These are phyloP conservation scores for Hycleus cichorii DNA, from an alignment of 1,140 invertebrate species.

Conservation along the genomic window DNA sequence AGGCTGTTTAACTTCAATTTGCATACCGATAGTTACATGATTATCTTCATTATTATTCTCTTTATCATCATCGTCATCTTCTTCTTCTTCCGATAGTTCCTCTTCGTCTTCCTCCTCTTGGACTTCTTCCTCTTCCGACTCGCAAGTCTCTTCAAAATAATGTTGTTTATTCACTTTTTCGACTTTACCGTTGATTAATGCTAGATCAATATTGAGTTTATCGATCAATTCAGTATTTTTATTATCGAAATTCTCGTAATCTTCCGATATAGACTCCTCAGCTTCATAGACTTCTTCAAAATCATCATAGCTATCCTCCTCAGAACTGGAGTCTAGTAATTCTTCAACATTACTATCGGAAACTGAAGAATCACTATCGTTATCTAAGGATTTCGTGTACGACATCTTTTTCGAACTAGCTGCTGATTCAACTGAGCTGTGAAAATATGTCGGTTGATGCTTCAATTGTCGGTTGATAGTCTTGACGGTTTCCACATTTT, in stretches of 20 bases:
- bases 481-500: constrained; percentile 13
- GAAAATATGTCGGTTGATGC: constrained; percentile 20
- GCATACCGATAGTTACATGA: constrained; percentile 2
- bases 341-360: constrained; percentile 42
- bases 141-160: constrained; percentile 34
- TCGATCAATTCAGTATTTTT: constrained; percentile 18
- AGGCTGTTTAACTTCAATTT: constrained; percentile 29
- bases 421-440: constrained; percentile 37
- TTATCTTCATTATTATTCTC: constrained; percentile 16
- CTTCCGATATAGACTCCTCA: constrained; percentile 23
- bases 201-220: constrained; percentile 25
- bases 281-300: constrained; percentile 34
- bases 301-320: constrained; percentile 30
- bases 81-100: constrained; percentile 29
- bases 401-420: constrained; percentile 38
- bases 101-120: constrained; percentile 25
- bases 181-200: constrained; percentile 22
- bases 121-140: constrained; percentile 31
- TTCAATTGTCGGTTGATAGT: constrained; percentile 13
- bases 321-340: constrained; percentile 32
- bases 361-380: constrained; percentile 44
- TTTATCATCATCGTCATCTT: constrained; percentile 31
- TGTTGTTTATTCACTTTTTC: constrained; percentile 17
- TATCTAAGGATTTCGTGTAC: constrained; percentile 41
- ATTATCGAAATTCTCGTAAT: constrained; percentile 28